Evolutionary conservation across 2,113 vertebrate genomes (phyloP), one percentile per base, ranked within the genome.

Genomic region (Hippocampus guttulatus): DNA sequence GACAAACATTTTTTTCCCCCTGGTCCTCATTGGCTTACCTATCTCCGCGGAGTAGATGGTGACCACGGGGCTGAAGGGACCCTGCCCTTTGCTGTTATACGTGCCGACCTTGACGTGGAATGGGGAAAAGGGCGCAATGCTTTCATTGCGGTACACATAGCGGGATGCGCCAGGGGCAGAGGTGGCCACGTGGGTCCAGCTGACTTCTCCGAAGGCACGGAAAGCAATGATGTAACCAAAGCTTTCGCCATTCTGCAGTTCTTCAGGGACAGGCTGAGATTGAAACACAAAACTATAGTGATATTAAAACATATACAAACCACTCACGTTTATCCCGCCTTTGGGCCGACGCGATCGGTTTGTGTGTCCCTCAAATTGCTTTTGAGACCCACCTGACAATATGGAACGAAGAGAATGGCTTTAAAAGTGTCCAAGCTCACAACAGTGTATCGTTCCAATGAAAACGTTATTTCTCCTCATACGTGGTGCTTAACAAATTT

Each of bases 141-240:
- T 96, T 80, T 97, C 95, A 25, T 97, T 97, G 79, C 94, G 91
- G 18, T 95, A 96, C 71, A 96, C 93, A 0, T 96, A 96, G 80
- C 92, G 92, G 0, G 95, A 92, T 0, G 91, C 92, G 1, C 95
- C 95, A 0, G 95, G 93, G 3, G 93, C 93, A 1, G 95, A 94
- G 62, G 95, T 94, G 80, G 96, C 95, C 0, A 94, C 95, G 67
- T 96, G 95, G 27, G 95, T 97, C 96, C 96, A 98, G 0, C 89
- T 95, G 8, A 91, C 91, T 71, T 94, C 89, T 55, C 94, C 95
- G 3, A 92, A 90, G n/a, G 95, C 93, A 0, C 95, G 94, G 85
- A 97, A 95, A 64, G 95, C 95, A 1, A 97, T 95, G 41, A 97
- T 95, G 75, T 97, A 98, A 10, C 96, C 95, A 55, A 97, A 96